These are phyloP conservation scores for Torymus aiolomorphi DNA, from an alignment of 2,888 invertebrate genomes.

Conservation along the genomic window DNA sequence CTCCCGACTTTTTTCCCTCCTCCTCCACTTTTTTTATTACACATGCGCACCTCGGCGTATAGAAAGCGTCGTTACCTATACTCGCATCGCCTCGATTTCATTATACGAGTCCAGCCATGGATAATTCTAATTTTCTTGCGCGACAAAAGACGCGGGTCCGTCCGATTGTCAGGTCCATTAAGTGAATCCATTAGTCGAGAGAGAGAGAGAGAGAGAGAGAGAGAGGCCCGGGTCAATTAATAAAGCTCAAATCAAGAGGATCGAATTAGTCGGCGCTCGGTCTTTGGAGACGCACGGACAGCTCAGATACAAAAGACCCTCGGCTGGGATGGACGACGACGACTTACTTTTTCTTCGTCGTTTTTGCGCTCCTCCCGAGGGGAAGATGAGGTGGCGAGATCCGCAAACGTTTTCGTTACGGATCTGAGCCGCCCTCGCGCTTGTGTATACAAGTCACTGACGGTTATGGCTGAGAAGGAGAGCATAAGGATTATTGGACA, in stretches of 20 bases:
- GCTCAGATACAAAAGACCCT: conserved; percentile 44
- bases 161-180: conserved; percentile 56
- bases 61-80: conserved; percentile 33
- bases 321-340: background rate
- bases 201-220: background rate
- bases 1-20: conserved; percentile 24
- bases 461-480: background rate
- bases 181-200: conserved; percentile 56
- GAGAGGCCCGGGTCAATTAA: conserved; percentile 50
- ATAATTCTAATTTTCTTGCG: conserved; percentile 40
- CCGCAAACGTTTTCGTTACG: conserved; percentile 50
- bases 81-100: conserved; percentile 32
- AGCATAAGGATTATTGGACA: conserved; percentile 37
- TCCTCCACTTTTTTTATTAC: conserved; percentile 7
- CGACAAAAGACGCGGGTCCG: conserved; percentile 40
- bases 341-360: conserved; percentile 21
- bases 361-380: conserved; percentile 15
- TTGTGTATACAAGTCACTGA: background rate
- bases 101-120: conserved; percentile 39
- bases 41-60: background rate
- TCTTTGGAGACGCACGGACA: conserved; percentile 9
- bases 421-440: background rate
- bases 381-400: conserved; percentile 44
- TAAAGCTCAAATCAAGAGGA: conserved; percentile 56
- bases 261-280: conserved; percentile 44